Conservation (phyloP, 1,140 invertebrate species). For the Sinonovacula constricta region DNA sequence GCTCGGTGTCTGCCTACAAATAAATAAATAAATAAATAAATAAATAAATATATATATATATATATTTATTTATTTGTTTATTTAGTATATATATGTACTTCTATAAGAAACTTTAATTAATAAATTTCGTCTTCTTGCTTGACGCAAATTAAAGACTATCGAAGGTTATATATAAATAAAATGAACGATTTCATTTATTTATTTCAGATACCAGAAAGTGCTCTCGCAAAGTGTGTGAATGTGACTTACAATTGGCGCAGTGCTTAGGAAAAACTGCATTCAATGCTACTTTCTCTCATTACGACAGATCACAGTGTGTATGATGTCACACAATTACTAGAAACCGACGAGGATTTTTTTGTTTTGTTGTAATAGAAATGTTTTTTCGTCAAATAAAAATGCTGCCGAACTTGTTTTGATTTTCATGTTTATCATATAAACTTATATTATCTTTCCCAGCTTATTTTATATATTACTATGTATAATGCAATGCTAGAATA, state of each 20-base stretch:
- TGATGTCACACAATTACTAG: too few species aligned
- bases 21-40: too few species aligned
- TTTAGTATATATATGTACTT: not conserved
- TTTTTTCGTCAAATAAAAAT: too few species aligned
- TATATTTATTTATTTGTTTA: not conserved
- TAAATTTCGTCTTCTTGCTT: not conserved
- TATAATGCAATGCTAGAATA: too few species aligned
- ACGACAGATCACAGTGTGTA: slow-evolving; percentile 53
- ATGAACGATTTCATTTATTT: not conserved
- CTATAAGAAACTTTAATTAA: not conserved
- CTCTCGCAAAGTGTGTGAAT: slow-evolving; percentile 55
- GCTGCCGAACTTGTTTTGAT: too few species aligned
- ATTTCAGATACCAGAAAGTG: slow-evolving; percentile 51
- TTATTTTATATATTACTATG: too few species aligned
- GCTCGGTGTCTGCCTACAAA: too few species aligned
- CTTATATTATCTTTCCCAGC: too few species aligned
- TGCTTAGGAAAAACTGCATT: slow-evolving; percentile 41
- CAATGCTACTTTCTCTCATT: slow-evolving; percentile 28
- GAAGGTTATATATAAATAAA: too few species aligned
- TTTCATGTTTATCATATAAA: too few species aligned
- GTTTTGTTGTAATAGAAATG: too few species aligned
- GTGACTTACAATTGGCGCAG: slow-evolving; percentile 49
- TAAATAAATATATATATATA: not conserved
- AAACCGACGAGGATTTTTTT: too few species aligned
- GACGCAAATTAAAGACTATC: not conserved